Conservation (phyloP, 2,113 vertebrate genomes). For the Macheiramphus alcinus region DNA sequence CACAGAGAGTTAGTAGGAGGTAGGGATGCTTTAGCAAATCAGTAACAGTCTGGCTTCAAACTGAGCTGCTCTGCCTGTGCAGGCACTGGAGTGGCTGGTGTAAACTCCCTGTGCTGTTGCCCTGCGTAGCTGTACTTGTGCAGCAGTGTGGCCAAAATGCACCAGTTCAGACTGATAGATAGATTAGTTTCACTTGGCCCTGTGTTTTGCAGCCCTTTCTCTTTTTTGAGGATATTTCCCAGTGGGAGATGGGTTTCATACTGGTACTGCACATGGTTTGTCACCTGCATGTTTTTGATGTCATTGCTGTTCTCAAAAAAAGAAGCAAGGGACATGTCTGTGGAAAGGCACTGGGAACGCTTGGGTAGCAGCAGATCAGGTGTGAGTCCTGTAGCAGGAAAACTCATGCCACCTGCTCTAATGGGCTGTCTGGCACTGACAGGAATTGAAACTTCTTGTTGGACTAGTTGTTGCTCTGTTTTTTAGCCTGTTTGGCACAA, state of each 20-base stretch:
- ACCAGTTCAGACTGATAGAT: accelerated
- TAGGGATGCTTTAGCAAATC: not conserved
- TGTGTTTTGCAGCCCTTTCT: not conserved
- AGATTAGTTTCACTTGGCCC: not conserved
- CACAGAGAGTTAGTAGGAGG: not conserved
- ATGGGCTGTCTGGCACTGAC: not conserved
- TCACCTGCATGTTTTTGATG: not conserved
- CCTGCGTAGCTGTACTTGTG: not conserved
- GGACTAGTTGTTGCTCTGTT: not conserved
- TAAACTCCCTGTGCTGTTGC: too few species aligned
- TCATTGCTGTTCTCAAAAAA: not conserved
- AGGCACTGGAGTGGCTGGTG: too few species aligned
- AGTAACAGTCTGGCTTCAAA: not conserved
- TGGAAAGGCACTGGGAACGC: accelerated
- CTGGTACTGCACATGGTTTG: not conserved
- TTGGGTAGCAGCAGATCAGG: not conserved
- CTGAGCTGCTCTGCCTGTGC: accelerated
- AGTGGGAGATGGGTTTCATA: not conserved
- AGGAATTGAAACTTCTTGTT: not conserved
- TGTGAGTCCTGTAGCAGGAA: not conserved
- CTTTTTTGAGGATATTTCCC: not conserved
- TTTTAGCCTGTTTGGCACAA: not conserved
- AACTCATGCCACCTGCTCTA: not conserved
- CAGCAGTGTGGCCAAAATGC: not conserved
- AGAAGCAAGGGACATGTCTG: accelerated